Evolutionary conservation across 2,888 invertebrate species (phyloP).

Genomic region (Prionchulus punctatus): DNA sequence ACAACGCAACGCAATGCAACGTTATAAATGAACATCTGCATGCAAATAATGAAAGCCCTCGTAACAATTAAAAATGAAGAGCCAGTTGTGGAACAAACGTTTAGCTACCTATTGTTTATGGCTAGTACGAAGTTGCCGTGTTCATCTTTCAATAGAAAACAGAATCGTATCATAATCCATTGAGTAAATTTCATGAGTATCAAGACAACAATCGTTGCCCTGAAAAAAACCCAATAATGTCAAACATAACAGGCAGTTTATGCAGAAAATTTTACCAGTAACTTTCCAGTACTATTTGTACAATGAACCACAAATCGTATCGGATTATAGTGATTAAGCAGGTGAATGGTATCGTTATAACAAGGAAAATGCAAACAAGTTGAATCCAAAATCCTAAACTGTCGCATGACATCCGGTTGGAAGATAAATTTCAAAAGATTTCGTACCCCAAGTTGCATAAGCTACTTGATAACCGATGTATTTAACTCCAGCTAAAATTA

Average conservation of each 20-base stretch:
- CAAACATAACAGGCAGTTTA: neutral
- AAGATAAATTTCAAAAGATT: neutral
- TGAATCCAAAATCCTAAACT: neutral
- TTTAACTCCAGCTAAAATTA: neutral
- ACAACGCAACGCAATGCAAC: no score
- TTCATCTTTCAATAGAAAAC: slow-evolving; percentile 1
- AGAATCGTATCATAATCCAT: neutral
- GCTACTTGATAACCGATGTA: slow-evolving; percentile 8
- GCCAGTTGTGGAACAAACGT: neutral
- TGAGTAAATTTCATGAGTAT: neutral
- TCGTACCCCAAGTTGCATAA: slow-evolving; percentile 4
- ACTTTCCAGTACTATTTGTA: neutral
- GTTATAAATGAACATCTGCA: no score
- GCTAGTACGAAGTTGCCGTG: neutral
- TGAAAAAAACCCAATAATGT: neutral
- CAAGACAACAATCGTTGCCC: neutral
- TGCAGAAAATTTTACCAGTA: no score
- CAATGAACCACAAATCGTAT: neutral
- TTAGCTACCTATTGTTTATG: neutral
- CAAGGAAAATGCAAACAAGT: neutral
- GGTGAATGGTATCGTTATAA: neutral
- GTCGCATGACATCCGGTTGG: neutral
- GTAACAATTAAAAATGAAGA: no score
- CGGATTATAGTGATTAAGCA: neutral
- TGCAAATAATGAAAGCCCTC: no score